Percentiles rank a stretch among this genome's conserved stretches.
Conservation (phyloP, 2,113 vertebrate species). For the Rhinichthys klamathensis region DNA sequence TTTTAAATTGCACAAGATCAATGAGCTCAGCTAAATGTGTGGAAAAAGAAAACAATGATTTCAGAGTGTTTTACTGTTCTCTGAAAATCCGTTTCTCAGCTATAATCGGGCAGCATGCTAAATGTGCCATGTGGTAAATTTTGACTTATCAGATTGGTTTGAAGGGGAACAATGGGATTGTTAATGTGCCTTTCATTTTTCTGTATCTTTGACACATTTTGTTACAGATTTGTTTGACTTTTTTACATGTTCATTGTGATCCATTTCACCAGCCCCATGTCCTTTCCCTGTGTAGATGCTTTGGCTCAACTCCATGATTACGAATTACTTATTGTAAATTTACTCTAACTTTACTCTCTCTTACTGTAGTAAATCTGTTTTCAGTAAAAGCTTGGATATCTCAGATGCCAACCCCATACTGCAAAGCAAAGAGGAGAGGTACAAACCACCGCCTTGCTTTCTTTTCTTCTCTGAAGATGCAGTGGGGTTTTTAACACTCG, state of each 20-base stretch:
- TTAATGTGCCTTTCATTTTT: conserved; percentile 2
- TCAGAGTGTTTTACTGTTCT: conserved; percentile 12
- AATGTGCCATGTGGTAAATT: conserved; percentile 20
- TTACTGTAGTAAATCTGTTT: conserved; percentile 76
- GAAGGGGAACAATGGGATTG: neutral
- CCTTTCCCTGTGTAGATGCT: conserved; percentile 59
- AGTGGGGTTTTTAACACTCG: conserved; percentile 71
- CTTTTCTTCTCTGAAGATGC: conserved; percentile 77
- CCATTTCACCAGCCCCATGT: conserved; percentile 40
- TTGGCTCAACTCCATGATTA: conserved; percentile 28
- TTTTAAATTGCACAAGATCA: neutral
- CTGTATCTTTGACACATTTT: conserved; percentile 14
- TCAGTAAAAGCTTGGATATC: conserved; percentile 99
- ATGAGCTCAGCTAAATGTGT: conserved; percentile 3
- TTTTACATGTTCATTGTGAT: conserved; percentile 27
- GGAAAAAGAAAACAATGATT: neutral
- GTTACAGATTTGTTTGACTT: neutral
- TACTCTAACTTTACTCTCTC: conserved; percentile 49
- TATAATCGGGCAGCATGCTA: neutral
- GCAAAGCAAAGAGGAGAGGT: conserved; percentile 93
- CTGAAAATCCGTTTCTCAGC: neutral
- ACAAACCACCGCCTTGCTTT: conserved; percentile 77
- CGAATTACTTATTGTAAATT: conserved; percentile 39
- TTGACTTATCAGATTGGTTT: conserved; percentile 18
- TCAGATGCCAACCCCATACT: conserved; percentile 90